These are phyloP conservation scores for Nerophis ophidion DNA, from an alignment of 2,113 vertebrate genomes.

Conservation along the genomic window DNA sequence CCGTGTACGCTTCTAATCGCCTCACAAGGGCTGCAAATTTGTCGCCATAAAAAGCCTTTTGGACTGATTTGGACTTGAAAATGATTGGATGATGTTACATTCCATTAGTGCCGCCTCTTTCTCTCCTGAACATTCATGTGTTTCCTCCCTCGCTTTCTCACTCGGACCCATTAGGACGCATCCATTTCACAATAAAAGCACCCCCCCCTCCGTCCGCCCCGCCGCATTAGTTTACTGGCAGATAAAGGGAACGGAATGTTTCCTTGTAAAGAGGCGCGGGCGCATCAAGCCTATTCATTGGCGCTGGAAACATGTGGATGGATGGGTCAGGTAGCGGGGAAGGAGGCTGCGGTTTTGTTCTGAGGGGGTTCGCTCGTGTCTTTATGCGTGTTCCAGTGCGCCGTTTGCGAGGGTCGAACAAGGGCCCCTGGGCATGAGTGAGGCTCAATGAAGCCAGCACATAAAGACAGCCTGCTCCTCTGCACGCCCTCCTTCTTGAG, in stretches of 20 bases:
- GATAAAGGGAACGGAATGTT: constrained; percentile 50
- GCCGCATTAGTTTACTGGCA: constrained; percentile 46
- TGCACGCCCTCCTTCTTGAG: constrained; percentile 40
- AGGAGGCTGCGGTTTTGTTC: constrained; percentile 15
- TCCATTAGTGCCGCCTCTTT: constrained; percentile 52
- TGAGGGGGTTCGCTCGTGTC: constrained; percentile 30
- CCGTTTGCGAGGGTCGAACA: constrained; percentile 49
- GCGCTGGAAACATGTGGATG: constrained; percentile 41
- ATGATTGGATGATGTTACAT: constrained; percentile 52
- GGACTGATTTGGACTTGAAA: constrained; percentile 50
- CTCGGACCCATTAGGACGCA: constrained; percentile 42
- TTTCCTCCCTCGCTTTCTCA: constrained; percentile 13
- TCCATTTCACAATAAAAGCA: constrained; percentile 59
- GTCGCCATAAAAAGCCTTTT: constrained; percentile 46
- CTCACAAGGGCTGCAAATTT: constrained; percentile 29
- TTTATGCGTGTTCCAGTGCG: constrained; percentile 51
- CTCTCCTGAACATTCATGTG: constrained; percentile 23
- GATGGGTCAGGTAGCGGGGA: constrained; percentile 39
- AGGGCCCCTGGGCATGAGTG: constrained; percentile 43
- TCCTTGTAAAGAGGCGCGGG: constrained; percentile 38
- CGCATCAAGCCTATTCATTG: constrained; percentile 42
- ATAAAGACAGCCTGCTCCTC: constrained; percentile 53
- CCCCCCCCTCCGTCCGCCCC: not conserved
- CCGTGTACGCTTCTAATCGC: constrained; percentile 38
- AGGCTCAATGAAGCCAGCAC: constrained; percentile 57